Base-by-base conservation (phyloP, 2,113 vertebrate species). In the Pseudonaja textilis region DNA sequence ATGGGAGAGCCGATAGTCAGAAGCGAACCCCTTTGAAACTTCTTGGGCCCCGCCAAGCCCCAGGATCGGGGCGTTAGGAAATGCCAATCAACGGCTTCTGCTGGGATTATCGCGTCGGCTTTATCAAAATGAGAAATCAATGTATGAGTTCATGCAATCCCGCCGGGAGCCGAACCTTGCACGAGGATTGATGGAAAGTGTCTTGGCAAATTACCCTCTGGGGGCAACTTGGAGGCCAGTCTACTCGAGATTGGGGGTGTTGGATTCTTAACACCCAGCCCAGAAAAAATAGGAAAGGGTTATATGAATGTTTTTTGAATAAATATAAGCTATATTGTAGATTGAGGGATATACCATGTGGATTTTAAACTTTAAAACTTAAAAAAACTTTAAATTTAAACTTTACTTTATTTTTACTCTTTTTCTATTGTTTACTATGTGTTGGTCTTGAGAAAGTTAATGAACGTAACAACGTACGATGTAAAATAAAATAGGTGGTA, bases 61-160 rank as follows among this genome's bases (percentile, higher is more conserved):
- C 20, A 26, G 64, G n/a, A 34, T 52, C n/a, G 16, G 23, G 74
- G 89, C 2, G 2, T 81, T 90, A 29, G 34, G 23, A 56, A 45
- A 85, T 42, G 69, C 52, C 69, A 42, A 85, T 85, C 52, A 11
- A 5, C 50, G 1, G 64, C 50, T 26, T 55, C 69, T 16, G 34
- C 10, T 52, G 69, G 90, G 90, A 85, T 29, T 14, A 6, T 23
- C 29, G 12, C 5, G 69, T 91, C 42, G 90, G 74, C 69, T 55
- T 91, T 56, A 56, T 85, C 90, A 34, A 55, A 85, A 85, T 20
- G 90, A 74, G 52, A 91, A 91, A 91, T 85, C 90, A 10, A 85
- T 91, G 39, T 23, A 56, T 85, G 69, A 91, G 85, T 91, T 91
- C 90, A 91, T 85, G 50, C 34, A 9, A 26, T 42, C 47, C 50